Evolutionary conservation across 2,797 vertebrate genomes (phyloP), one percentile per base, ranked within the genome.

Genomic region (Masticophis lateralis): DNA sequence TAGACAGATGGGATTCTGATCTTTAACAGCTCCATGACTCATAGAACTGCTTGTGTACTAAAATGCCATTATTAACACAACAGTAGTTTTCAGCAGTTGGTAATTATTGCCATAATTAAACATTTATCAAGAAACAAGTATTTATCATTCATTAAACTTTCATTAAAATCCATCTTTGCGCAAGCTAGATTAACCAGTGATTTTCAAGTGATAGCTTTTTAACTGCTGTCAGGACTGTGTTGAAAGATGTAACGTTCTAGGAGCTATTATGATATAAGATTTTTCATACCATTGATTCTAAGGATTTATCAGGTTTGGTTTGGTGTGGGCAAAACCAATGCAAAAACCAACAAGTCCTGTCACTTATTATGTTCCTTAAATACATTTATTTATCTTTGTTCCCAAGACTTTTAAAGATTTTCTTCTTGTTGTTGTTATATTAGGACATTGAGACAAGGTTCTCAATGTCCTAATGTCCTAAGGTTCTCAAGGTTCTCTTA

Each of bases 21-120:
- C 97, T 97, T 97, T 97, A 97, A 95, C 97, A 97, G 97, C 97
- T 96, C 97, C 95, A 90, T 97, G 98, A 98, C 98, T 98, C 97
- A 97, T 96, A 97, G 97, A 98, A 96, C 96, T 96, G 97, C 98
- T 94, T 98, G 98, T 98, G 97, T 97, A 98, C 97, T 97, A 96
- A 98, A 97, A 98, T 97, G 97, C 97, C 98, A 98, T 98, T 98
- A 98, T 98, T 98, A 98, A 98, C 98, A 98, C 98, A 98, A 98
- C 98, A 98, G 98, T 98, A 96, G 97, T 98, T 98, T 98, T 98
- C 98, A 98, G 98, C 98, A 98, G 98, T 98, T 98, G 98, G 98
- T 98, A 98, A 98, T 98, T 98, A 98, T 98, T 98, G 98, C 98
- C 98, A 98, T 98, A 98, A 98, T 98, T 98, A 98, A 98, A 98